Evolutionary conservation across 53 echinoderm and acorn worm genomes (phyloP).

Genomic region (Arbacia lixula): DNA sequence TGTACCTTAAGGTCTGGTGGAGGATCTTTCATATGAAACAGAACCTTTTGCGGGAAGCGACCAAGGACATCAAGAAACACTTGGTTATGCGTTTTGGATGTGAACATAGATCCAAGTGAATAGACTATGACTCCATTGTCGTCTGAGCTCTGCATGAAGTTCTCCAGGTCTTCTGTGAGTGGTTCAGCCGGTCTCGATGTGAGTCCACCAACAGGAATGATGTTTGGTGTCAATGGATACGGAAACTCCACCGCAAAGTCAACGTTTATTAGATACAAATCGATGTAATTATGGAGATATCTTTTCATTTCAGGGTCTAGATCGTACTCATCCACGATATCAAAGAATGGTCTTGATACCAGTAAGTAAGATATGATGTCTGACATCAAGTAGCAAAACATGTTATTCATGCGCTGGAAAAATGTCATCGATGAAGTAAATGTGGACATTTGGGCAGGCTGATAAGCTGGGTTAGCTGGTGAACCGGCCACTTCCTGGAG

Average conservation of each 20-base stretch:
- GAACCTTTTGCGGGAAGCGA: conserved; percentile 26
- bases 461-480: conserved; percentile 27
- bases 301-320: conserved; percentile 10
- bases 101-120: conserved; percentile 26
- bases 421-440: conserved; percentile 32
- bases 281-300: conserved; percentile 8
- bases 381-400: neutral
- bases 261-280: conserved; percentile 22
- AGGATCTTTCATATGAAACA: conserved; percentile 26
- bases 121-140: conserved; percentile 35
- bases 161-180: conserved; percentile 7
- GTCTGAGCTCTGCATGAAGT: conserved; percentile 49
- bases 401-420: conserved; percentile 16
- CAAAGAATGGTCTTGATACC: neutral
- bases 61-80: conserved; percentile 7
- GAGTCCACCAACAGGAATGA: conserved; percentile 37
- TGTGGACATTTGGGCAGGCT: conserved; percentile 17
- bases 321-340: conserved; percentile 23
- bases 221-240: conserved; percentile 37
- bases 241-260: conserved; percentile 43
- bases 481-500: conserved; percentile 24
- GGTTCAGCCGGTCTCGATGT: conserved; percentile 28
- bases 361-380: too few relatives aligned
- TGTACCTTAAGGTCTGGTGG: conserved; percentile 8
- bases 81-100: too few relatives aligned